Conservation (phyloP, 1,140 invertebrate genomes). For the Acromyrmex charruanus region DNA sequence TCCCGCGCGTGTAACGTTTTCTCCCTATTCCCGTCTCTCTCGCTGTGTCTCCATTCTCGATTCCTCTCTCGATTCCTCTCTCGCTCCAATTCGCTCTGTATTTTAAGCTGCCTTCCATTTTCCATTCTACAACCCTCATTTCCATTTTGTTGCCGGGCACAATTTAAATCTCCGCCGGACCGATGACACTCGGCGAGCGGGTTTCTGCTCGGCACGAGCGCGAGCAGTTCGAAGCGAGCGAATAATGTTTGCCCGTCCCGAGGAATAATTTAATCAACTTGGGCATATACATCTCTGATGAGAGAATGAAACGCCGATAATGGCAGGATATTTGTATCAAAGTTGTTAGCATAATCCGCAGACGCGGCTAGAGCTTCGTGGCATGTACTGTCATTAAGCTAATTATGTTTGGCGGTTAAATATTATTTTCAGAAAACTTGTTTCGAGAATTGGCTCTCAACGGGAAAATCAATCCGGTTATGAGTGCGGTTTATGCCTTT, state of each 20-base stretch:
- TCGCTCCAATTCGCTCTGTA: slow-evolving; percentile 53
- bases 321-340: slow-evolving; percentile 54
- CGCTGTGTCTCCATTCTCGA: background rate
- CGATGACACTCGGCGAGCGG: slow-evolving; percentile 75
- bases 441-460: slow-evolving; percentile 12
- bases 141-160: slow-evolving; percentile 76
- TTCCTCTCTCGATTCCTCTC: background rate
- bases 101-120: slow-evolving; percentile 78
- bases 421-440: slow-evolving; percentile 53
- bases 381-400: slow-evolving; percentile 21
- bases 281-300: slow-evolving; percentile 37
- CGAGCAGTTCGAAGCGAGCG: slow-evolving; percentile 19
- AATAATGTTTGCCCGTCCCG: slow-evolving; percentile 40
- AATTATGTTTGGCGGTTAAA: slow-evolving; percentile 58
- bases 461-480: slow-evolving; percentile 37
- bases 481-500: slow-evolving; percentile 29
- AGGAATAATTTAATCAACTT: slow-evolving; percentile 69
- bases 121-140: slow-evolving; percentile 77
- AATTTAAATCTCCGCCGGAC: slow-evolving; percentile 75
- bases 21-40: slow-evolving; percentile 25
- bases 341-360: slow-evolving; percentile 46
- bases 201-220: slow-evolving; percentile 51
- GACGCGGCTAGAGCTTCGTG: background rate
- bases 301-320: slow-evolving; percentile 69
- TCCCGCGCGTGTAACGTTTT: slow-evolving; percentile 20